Percentiles rank a stretch among this genome's conserved stretches.
phyloP scores from a whole-genome alignment of 2,797 vertebrate species.

The Allobates femoralis region DNA sequence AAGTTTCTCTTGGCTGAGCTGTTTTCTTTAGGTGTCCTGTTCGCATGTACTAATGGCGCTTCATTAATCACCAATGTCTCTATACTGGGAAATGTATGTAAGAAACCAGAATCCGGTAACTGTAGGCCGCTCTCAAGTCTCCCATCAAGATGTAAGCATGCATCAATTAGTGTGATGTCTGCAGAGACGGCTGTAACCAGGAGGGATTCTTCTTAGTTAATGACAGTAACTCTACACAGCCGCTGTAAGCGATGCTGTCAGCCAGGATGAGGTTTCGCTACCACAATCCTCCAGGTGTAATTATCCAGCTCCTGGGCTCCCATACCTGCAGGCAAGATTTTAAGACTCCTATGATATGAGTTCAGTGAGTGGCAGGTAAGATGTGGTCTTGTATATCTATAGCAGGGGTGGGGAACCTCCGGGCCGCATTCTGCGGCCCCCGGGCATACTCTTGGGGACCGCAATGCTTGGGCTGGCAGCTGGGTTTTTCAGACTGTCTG shows the following conservation, averaged over 20 bases:
- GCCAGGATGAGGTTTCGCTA: conserved; percentile 51
- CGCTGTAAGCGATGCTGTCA: conserved; percentile 52
- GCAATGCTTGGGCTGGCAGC: too few relatives aligned
- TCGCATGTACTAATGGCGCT: too few relatives aligned
- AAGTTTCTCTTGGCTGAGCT: background rate
- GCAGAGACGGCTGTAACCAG: conserved; percentile 29
- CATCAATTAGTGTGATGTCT: conserved; percentile 40
- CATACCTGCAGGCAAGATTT: conserved; percentile 22
- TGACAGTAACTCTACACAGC: conserved; percentile 54
- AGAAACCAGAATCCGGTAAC: conserved; percentile 16
- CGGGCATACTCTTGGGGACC: too few relatives aligned
- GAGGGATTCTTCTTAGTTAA: conserved; percentile 51
- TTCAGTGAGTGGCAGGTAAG: conserved; percentile 49
- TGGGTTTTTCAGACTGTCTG: too few relatives aligned
- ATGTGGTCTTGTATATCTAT: background rate
- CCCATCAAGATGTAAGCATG: conserved; percentile 26
- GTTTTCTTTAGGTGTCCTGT: too few relatives aligned
- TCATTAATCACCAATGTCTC: background rate
- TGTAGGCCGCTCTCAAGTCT: background rate
- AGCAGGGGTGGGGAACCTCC: too few relatives aligned
- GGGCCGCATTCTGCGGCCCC: too few relatives aligned
- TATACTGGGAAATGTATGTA: background rate
- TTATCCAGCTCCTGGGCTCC: conserved; percentile 24
- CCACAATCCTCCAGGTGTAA: conserved; percentile 41
- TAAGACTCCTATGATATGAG: conserved; percentile 39